Evolutionary conservation across 2,113 vertebrate genomes (phyloP).

Genomic region (Sinocyclocheilus anophthalmus): DNA sequence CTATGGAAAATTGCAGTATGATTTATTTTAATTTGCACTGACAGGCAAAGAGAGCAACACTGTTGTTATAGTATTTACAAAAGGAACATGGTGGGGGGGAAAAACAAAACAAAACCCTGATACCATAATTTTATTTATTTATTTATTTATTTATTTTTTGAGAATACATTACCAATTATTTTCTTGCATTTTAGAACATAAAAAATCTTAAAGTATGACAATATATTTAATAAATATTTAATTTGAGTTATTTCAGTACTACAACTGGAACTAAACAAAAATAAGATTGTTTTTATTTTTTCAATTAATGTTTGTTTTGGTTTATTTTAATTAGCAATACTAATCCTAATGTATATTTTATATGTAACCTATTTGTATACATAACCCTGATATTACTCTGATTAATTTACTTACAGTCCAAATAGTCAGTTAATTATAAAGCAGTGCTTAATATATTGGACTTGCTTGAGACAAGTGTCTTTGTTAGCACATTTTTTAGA

Average conservation of each 20-base stretch:
- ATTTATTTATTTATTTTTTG: too few species aligned
- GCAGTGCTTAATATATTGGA: neutral
- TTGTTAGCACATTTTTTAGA: neutral
- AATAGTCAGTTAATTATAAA: neutral
- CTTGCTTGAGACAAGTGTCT: neutral
- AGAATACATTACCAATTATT: neutral
- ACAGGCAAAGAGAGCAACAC: neutral
- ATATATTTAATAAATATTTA: neutral
- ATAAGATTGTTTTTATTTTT: too few species aligned
- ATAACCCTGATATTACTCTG: too few species aligned
- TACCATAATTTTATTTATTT: neutral
- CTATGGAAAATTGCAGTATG: slow-evolving; percentile 4
- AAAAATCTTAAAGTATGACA: neutral
- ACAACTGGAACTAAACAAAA: too few species aligned
- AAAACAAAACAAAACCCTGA: too few species aligned
- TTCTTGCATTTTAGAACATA: neutral
- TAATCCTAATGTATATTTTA: too few species aligned
- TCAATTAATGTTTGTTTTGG: too few species aligned
- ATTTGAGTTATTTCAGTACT: neutral
- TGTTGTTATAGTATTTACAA: neutral
- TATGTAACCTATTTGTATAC: too few species aligned
- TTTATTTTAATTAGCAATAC: too few species aligned
- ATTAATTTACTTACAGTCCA: neutral
- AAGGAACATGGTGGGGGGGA: neutral
- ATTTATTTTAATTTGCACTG: neutral